Evolutionary conservation across 2,888 invertebrate species (phyloP).

Genomic region (Sceliomorpha sp.): DNA sequence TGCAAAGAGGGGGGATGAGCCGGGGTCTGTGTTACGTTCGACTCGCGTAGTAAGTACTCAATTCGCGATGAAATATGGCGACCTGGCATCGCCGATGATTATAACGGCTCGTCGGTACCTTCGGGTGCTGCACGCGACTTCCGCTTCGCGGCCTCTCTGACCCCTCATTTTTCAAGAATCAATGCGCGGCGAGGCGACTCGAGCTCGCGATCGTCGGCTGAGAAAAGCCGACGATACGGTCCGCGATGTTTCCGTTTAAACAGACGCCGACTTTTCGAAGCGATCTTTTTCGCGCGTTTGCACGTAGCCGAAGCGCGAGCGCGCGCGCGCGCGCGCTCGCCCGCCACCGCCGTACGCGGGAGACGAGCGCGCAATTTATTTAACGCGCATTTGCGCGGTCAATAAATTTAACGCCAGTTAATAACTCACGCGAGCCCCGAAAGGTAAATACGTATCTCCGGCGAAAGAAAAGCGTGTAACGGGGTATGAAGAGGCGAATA

Average conservation of each 20-base stretch:
- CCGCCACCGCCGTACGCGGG: too few relatives aligned
- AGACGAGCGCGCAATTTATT: slow-evolving; percentile 3
- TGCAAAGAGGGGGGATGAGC: slow-evolving; percentile 31
- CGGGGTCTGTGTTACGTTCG: slow-evolving; percentile 68
- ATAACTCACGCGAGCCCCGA: slow-evolving; percentile 43
- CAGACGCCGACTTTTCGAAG: too few relatives aligned
- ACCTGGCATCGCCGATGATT: slow-evolving; percentile 66
- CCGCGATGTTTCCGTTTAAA: too few relatives aligned
- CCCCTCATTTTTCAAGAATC: slow-evolving; percentile 50
- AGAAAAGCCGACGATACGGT: too few relatives aligned
- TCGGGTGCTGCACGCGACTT: slow-evolving; percentile 69
- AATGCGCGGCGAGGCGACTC: too few relatives aligned
- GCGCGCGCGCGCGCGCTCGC: too few relatives aligned
- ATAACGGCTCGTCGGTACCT: slow-evolving; percentile 67
- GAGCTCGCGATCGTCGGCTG: too few relatives aligned
- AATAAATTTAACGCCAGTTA: slow-evolving; percentile 49
- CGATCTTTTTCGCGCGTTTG: too few relatives aligned
- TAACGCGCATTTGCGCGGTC: slow-evolving; percentile 46
- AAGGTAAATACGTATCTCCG: slow-evolving; percentile 47
- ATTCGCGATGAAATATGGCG: slow-evolving; percentile 73
- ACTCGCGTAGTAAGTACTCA: slow-evolving; percentile 70
- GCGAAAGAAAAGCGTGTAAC: slow-evolving; percentile 40
- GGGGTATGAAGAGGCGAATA: slow-evolving; percentile 41
- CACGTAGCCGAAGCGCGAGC: slow-evolving; percentile 20
- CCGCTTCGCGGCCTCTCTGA: slow-evolving; percentile 61